A percentile compares a stretch with the other conserved stretches of the same genome.
Conservation (phyloP, 2,113 vertebrate genomes). For the Lampris incognitus region DNA sequence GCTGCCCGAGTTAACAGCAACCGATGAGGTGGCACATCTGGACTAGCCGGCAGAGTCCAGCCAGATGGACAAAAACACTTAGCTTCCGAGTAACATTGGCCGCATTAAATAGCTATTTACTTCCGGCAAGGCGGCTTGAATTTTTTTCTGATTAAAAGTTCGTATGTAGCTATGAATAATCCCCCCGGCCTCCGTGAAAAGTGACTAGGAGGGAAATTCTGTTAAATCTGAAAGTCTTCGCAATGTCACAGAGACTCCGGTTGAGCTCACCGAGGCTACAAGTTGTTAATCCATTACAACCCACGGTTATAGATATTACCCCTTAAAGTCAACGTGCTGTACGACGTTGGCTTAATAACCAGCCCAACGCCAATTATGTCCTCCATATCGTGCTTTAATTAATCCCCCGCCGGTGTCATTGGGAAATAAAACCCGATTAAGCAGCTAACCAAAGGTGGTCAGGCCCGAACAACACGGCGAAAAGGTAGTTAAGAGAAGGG, state of each 20-base stretch:
- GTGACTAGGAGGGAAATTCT: constrained; percentile 45
- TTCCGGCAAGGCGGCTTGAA: not conserved
- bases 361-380: not conserved
- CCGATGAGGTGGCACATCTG: constrained; percentile 80
- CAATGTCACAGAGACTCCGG: constrained; percentile 65
- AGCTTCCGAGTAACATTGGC: constrained; percentile 7
- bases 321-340: not conserved
- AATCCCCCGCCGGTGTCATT: constrained; percentile 2
- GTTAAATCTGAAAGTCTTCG: constrained; percentile 64
- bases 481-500: constrained; percentile 24
- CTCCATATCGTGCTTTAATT: not conserved
- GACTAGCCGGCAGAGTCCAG: not conserved
- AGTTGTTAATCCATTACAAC: constrained; percentile 43
- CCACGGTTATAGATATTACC: constrained; percentile 11
- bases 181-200: not conserved
- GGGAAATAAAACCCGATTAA: constrained; percentile 26
- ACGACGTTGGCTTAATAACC: not conserved
- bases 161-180: not conserved
- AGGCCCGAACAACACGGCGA: constrained; percentile 49
- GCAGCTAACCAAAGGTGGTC: constrained; percentile 51
- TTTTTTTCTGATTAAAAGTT: not conserved
- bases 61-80: not conserved
- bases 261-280: constrained; percentile 55
- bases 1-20: constrained; percentile 15
- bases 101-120: constrained; percentile 9